These are phyloP conservation scores for Antheraea assamensis DNA, from an alignment of 2,888 invertebrate species.

Conservation along the genomic window DNA sequence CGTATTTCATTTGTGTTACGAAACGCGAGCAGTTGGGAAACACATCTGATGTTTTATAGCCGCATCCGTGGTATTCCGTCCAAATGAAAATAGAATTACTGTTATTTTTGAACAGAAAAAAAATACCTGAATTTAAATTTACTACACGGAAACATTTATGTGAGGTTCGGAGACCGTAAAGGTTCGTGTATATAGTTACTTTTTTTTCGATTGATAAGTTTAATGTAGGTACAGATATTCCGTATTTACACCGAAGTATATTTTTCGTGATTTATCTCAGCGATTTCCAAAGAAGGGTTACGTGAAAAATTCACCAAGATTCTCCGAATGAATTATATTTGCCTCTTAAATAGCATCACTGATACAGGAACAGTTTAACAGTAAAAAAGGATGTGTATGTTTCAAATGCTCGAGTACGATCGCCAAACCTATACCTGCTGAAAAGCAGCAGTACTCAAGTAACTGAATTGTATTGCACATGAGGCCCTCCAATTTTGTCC, in stretches of 20 bases:
- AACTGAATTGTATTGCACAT: too few relatives aligned
- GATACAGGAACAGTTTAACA: too few relatives aligned
- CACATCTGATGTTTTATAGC: constrained; percentile 43
- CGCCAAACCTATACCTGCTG: too few relatives aligned
- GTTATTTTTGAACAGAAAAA: constrained; percentile 48
- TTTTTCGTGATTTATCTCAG: neutral
- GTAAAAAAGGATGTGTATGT: too few relatives aligned
- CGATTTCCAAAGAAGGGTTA: too few relatives aligned
- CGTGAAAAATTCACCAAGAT: too few relatives aligned
- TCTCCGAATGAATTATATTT: too few relatives aligned
- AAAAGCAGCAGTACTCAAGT: too few relatives aligned
- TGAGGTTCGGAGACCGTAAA: constrained; percentile 27
- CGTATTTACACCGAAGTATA: neutral
- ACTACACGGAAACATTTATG: constrained; percentile 41
- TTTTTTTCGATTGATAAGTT: constrained; percentile 20
- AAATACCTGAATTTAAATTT: constrained; percentile 40
- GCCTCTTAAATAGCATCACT: too few relatives aligned
- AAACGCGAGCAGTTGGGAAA: constrained; percentile 35
- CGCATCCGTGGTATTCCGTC: constrained; percentile 41
- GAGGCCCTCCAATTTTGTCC: too few relatives aligned
- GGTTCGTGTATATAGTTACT: constrained; percentile 29
- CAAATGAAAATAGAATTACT: constrained; percentile 56
- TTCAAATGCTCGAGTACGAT: too few relatives aligned
- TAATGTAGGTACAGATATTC: neutral
- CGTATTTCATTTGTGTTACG: constrained; percentile 24